Base-by-base conservation (phyloP, 2,797 vertebrate genomes). In the Halcyon chelicuti region DNA sequence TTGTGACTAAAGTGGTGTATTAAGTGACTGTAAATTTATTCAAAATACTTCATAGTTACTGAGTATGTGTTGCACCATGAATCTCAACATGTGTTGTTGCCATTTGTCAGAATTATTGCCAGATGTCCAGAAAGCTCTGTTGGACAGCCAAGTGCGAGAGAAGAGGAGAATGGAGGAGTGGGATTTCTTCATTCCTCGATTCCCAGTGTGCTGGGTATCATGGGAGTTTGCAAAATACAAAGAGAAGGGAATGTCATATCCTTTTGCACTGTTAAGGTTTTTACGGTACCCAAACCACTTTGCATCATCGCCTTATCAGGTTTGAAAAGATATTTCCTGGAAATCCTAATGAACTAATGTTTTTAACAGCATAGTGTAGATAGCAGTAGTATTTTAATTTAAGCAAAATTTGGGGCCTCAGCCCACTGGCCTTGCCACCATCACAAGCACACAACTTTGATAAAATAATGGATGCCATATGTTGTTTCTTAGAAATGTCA, bases 401-500 rank as follows among this genome's bases (percentile, higher is more conserved):
- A 88, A 94, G 51, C 6, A 81, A 75, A 88, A 65, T 37, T 19
- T 81, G 73, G 67, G 66, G 51, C 62, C 73, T 86, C 82, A 95
- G 87, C 66, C 37, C 3, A 0, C 17, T 60, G 88, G 73, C 74
- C 67, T 94, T 88, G 52, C 67, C 31, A 60, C 70, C 52, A 70
- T 60, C 70, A 81, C 70, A 86, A 44, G 31, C 70, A 78, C 26
- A 46, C 0, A 1, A 51, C 58, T 94, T 90, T 90, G 82, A 91
- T 93, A 94, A 86, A 95, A 67, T 96, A 96, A 97, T 97, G 60
- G 55, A 86, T 93, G 47, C 82, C 93, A 95, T 86, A 91, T 97
- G 94, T 81, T 84, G 76, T 65, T 96, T 84, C 93, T 86, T 88
- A 96, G 85, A 94, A 94, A 90, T 91, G 63, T 91, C 76, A 88